Evolutionary conservation across 1,140 invertebrate genomes (phyloP).

Genomic region (Scaptomyza montana): DNA sequence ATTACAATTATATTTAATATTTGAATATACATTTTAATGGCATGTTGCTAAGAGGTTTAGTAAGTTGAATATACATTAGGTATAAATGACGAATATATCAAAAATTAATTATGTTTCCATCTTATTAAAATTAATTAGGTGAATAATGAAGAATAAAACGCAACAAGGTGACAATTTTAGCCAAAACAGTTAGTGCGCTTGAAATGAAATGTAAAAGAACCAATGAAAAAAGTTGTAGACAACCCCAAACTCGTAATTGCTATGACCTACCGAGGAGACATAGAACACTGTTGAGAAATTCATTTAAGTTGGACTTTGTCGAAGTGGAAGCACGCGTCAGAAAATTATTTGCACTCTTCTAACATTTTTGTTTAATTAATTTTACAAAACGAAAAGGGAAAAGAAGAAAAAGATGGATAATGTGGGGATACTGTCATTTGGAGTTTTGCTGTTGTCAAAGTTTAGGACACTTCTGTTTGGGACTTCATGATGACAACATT

Average conservation of each 20-base stretch:
- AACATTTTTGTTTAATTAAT: slow-evolving; percentile 82
- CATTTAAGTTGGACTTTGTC: slow-evolving; percentile 74
- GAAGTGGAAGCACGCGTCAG: slow-evolving; percentile 61
- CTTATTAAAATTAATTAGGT: no score
- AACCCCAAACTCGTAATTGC: background rate
- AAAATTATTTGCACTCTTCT: slow-evolving; percentile 77
- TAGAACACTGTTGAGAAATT: slow-evolving; percentile 48
- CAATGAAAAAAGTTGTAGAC: slow-evolving; percentile 25
- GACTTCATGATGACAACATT: slow-evolving; percentile 80
- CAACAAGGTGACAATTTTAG: slow-evolving; percentile 35
- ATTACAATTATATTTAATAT: background rate
- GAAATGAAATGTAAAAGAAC: slow-evolving; percentile 36
- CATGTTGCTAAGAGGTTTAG: no score
- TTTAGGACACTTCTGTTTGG: slow-evolving; percentile 76
- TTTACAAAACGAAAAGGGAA: slow-evolving; percentile 59
- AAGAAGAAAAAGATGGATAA: slow-evolving; percentile 7
- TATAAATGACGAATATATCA: no score
- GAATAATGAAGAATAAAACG: background rate
- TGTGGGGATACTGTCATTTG: slow-evolving; percentile 9
- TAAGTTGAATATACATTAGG: no score
- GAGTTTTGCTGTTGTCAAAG: slow-evolving; percentile 63
- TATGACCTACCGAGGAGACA: background rate
- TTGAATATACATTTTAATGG: no score
- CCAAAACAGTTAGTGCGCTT: slow-evolving; percentile 22
- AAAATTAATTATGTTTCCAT: no score